Base-by-base conservation (phyloP, 2,113 vertebrate species). In the Anser cygnoides region DNA sequence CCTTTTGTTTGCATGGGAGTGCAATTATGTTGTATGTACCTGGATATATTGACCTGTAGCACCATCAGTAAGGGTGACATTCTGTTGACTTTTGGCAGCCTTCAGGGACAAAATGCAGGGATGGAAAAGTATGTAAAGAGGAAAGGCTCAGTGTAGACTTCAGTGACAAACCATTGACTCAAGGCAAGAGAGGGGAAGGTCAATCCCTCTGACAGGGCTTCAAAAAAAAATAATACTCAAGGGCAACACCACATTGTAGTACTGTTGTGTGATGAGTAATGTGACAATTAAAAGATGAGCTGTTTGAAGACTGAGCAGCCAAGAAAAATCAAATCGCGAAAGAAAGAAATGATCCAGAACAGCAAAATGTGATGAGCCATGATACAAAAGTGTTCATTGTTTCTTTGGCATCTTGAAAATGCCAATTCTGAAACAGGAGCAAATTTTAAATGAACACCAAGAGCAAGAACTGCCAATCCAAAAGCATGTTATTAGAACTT, bases 361-460 rank as follows among this genome's bases (percentile, higher is more conserved):
- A 88, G 77, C 41, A 68, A 67, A 70, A 65, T 19, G 35, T 1
- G 6, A 73, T 90, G 73, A 92, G 46, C 62, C 50, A 31, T 29
- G n/a, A 59, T 66, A 86, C 10, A 86, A 93, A 95, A 84, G 49
- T 88, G 72, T 74, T 59, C 65, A 72, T 83, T 44, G 73, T 86
- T 91, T 54, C 75, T 92, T 87, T 65, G 76, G 87, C 71, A 87
- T 83, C 72, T 92, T 83, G 63, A 92, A 83, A 77, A 65, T 83
- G 50, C 84, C 72, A 92, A 59, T 73, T 65, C 46, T 85, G 76
- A 90, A 91, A 59, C 33, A 73, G 58, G 20, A 92, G 37, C 2
- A 61, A 52, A 17, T 95, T 95, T 91, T 89, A 86, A 84, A 75
- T 43, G 44, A 91, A 41, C 57, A 89, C 43, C 35, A 85, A 81